phyloP scores from a whole-genome alignment of 2,113 vertebrate species.

The Arenaria interpres region DNA sequence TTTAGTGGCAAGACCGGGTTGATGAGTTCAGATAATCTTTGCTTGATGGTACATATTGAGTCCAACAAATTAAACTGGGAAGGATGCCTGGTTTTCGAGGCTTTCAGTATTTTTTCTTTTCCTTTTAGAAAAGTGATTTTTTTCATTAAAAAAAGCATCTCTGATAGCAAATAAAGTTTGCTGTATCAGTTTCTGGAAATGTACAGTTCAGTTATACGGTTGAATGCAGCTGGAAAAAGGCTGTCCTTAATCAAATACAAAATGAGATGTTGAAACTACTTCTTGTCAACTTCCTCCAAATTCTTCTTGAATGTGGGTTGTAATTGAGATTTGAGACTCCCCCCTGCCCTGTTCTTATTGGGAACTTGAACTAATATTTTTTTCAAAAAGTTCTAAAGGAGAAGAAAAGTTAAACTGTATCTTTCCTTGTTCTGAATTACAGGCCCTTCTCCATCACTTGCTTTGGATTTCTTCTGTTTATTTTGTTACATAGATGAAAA shows the following conservation, averaged over 20 bases:
- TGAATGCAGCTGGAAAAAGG: neutral
- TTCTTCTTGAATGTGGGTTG: neutral
- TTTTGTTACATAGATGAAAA: neutral
- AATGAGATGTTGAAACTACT: neutral
- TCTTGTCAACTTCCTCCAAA: neutral
- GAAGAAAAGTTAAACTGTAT: neutral
- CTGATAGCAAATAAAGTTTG: neutral
- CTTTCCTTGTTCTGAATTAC: neutral
- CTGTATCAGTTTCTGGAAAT: neutral
- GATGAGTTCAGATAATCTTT: neutral
- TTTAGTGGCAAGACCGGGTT: neutral
- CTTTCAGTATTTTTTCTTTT: neutral
- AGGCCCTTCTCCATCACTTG: neutral
- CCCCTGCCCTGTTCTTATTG: fast-evolving
- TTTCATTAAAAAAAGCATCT: neutral
- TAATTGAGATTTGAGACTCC: neutral
- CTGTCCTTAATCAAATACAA: neutral
- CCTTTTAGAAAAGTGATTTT: neutral
- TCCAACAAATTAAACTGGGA: neutral
- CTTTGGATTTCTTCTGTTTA: neutral
- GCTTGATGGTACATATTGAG: neutral
- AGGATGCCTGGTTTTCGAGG: neutral
- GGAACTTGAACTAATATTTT: neutral
- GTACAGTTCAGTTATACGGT: neutral
- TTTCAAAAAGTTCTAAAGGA: fast-evolving